These are phyloP conservation scores for Anisognathus igniventris DNA, from an alignment of 2,797 vertebrate species.

Conservation along the genomic window DNA sequence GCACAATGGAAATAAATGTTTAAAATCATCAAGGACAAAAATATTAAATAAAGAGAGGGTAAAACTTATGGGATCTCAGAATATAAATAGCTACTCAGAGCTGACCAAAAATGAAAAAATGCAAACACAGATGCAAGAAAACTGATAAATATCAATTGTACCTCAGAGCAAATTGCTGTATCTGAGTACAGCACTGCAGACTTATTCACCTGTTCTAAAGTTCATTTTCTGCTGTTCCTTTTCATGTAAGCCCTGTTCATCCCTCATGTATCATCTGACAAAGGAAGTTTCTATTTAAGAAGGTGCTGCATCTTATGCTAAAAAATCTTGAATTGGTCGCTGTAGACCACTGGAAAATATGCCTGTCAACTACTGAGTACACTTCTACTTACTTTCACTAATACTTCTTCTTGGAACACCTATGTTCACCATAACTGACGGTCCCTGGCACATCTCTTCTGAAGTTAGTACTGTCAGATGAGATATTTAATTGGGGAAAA, in stretches of 20 bases:
- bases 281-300: not conserved
- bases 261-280: not conserved
- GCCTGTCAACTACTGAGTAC: not conserved
- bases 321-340: not conserved
- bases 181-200: not conserved
- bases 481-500: not conserved
- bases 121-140: not conserved
- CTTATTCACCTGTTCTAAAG: not conserved
- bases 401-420: not conserved
- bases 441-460: not conserved
- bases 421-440: not conserved
- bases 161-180: not conserved
- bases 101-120: not conserved
- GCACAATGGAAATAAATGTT: not conserved
- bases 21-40: not conserved
- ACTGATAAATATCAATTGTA: not conserved
- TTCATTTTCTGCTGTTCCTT: not conserved
- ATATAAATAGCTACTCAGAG: not conserved
- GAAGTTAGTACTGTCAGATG: not conserved
- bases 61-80: not conserved
- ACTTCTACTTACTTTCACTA: not conserved
- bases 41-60: not conserved
- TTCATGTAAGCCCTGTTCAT: not conserved
- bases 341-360: not conserved
- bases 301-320: not conserved